phyloP scores from a whole-genome alignment of 2,888 invertebrate species.

The Dicranocentrus wangi region DNA sequence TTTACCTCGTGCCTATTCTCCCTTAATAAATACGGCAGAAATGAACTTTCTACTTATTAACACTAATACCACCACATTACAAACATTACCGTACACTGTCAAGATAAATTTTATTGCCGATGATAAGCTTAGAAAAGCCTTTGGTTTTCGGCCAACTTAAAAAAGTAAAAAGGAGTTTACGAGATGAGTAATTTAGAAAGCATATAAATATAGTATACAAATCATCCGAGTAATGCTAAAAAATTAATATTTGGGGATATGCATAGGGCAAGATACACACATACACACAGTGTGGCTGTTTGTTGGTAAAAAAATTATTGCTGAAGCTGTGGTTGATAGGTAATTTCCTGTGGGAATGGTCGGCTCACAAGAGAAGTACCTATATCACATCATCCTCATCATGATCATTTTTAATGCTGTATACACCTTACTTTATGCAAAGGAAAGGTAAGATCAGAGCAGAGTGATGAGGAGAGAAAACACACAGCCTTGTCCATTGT shows the following conservation, averaged over 20 bases:
- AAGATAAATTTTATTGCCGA: conserved; percentile 37
- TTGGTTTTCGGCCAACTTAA: conserved; percentile 56
- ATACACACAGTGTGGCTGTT: not conserved
- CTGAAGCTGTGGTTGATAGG: conserved; percentile 50
- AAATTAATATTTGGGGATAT: conserved; percentile 43
- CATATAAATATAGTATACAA: conserved; percentile 20
- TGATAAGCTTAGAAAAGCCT: conserved; percentile 42
- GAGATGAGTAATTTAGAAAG: conserved; percentile 64
- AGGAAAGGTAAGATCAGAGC: too few relatives aligned
- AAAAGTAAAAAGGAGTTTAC: not conserved
- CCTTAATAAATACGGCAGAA: too few relatives aligned
- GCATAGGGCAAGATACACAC: conserved; percentile 8
- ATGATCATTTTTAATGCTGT: conserved; percentile 39
- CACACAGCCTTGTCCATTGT: too few relatives aligned
- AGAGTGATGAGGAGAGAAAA: too few relatives aligned
- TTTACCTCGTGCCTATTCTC: too few relatives aligned
- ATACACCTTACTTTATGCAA: too few relatives aligned
- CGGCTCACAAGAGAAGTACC: conserved; percentile 27
- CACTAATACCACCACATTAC: conserved; percentile 49
- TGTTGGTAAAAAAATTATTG: conserved; percentile 5
- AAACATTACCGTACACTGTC: conserved; percentile 31
- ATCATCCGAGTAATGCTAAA: not conserved
- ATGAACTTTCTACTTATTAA: conserved; percentile 53
- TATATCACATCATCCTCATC: conserved; percentile 27
- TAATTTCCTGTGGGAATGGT: conserved; percentile 65